Evolutionary conservation across 2,113 vertebrate species (phyloP), one percentile per base, ranked within the genome.

Genomic region (Rana temporaria): DNA sequence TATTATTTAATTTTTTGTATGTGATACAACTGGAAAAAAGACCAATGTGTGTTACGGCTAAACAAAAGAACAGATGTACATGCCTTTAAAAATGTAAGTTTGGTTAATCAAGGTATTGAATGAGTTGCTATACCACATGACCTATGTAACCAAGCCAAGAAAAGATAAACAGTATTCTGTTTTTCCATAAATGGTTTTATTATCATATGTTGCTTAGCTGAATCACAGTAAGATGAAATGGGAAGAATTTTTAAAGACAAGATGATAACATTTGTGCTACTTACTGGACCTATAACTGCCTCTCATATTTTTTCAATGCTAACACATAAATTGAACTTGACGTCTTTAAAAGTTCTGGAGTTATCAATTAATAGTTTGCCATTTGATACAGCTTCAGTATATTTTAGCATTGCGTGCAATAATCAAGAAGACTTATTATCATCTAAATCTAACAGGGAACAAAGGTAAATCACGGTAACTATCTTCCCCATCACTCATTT

Each of bases 401-500:
- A 48, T 57, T 60, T 52, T 76, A 1, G 32, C 53, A 68, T 48
- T 48, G 64, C 52, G 34, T 76, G 17, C 59, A 83, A 83, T 83
- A 83, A 68, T 64, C 55, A 15, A 60, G 48, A 60, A 68, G 81
- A 83, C 64, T 48, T 83, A 83, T 83, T 76, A 76, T 83, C 81
- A 83, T 83, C 15, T 83, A 76, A 30, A 68, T 67, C 68, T 76
- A 48, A 74, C 18, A 57, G 53, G 26, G 65, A 66, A 73, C 59
- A 55, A n/a, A 75, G 32, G 55, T 83, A 83, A 83, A 76, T 83
- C 81, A 60, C 57, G 67, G 73, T 59, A 66, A 48, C 71, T 85
- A 82, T 86, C 78, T 81, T 38, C 56, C 60, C 71, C 65, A 57
- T 42, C 85, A 42, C 59, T 81, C 71, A 78, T 67, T 85, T 88